phyloP scores from a whole-genome alignment of 1,140 invertebrate species.

The Zophobas atratus region DNA sequence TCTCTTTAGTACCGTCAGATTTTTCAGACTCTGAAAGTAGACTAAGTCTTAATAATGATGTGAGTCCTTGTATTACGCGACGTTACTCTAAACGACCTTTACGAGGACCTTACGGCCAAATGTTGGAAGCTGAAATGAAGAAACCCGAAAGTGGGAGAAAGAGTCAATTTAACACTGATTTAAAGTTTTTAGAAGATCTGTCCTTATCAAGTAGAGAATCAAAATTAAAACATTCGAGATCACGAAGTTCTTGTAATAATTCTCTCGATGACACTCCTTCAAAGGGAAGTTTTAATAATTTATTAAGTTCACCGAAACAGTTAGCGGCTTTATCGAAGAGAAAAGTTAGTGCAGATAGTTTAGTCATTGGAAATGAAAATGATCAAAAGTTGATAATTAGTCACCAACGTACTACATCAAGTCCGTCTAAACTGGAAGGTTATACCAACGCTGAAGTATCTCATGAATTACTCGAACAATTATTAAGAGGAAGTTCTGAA shows the following conservation, averaged over 20 bases:
- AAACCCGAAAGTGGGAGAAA: conserved; percentile 74
- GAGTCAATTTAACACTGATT: conserved; percentile 69
- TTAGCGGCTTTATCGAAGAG: conserved; percentile 65
- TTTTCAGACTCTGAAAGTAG: conserved; percentile 72
- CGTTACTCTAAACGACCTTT: conserved; percentile 83
- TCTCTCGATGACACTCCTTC: conserved; percentile 70
- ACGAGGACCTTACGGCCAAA: conserved; percentile 85
- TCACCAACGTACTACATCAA: conserved; percentile 85
- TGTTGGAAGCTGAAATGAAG: conserved; percentile 88
- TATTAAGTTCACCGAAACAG: conserved; percentile 45
- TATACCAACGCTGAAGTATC: conserved; percentile 73
- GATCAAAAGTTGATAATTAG: conserved; percentile 69
- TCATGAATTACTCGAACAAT: conserved; percentile 79
- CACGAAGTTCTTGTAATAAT: conserved; percentile 64
- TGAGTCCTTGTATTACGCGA: conserved; percentile 66
- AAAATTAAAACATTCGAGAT: conserved; percentile 58
- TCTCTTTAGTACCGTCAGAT: conserved; percentile 66
- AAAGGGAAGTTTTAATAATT: conserved; percentile 50
- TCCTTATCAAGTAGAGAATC: conserved; percentile 57
- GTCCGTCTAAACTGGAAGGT: conserved; percentile 82
- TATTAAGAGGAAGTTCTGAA: conserved; percentile 83
- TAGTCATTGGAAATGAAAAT: conserved; percentile 61
- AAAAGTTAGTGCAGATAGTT: conserved; percentile 72
- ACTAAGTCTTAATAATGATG: conserved; percentile 60
- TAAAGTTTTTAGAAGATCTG: conserved; percentile 71